Evolutionary conservation across 2,888 invertebrate genomes (phyloP).

Genomic region (Eucera pruinosa): DNA sequence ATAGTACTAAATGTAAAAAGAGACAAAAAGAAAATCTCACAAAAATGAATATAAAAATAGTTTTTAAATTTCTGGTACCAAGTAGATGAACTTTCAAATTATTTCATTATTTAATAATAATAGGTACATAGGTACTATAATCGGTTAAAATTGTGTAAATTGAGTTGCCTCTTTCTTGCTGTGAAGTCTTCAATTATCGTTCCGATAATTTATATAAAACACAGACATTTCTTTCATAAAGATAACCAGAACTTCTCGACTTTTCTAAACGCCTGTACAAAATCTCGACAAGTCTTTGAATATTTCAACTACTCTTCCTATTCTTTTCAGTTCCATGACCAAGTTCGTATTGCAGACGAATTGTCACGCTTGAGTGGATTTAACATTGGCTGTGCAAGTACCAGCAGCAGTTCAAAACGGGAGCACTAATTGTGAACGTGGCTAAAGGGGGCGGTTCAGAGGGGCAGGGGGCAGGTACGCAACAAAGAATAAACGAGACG

Average conservation of each 20-base stretch:
- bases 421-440: slow-evolving; percentile 31
- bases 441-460: not conserved
- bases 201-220: not conserved
- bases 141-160: too few species aligned
- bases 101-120: too few species aligned
- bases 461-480: not conserved
- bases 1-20: too few species aligned
- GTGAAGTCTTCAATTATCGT: not conserved
- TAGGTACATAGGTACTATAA: too few species aligned
- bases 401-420: slow-evolving; percentile 29
- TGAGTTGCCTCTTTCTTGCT: too few species aligned
- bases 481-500: slow-evolving; percentile 5
- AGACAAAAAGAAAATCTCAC: too few species aligned
- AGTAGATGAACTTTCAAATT: too few species aligned
- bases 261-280: not conserved
- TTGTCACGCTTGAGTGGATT: slow-evolving; percentile 41
- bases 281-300: not conserved
- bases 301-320: slow-evolving; percentile 11
- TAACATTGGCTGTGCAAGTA: slow-evolving; percentile 27
- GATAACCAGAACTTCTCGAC: not conserved
- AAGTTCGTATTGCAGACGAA: slow-evolving; percentile 34
- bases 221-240: not conserved
- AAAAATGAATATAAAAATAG: too few species aligned
- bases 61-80: too few species aligned
- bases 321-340: slow-evolving; percentile 28